Base-by-base conservation (phyloP, 1,140 invertebrate genomes). In the Polypedilum vanderplanki region DNA sequence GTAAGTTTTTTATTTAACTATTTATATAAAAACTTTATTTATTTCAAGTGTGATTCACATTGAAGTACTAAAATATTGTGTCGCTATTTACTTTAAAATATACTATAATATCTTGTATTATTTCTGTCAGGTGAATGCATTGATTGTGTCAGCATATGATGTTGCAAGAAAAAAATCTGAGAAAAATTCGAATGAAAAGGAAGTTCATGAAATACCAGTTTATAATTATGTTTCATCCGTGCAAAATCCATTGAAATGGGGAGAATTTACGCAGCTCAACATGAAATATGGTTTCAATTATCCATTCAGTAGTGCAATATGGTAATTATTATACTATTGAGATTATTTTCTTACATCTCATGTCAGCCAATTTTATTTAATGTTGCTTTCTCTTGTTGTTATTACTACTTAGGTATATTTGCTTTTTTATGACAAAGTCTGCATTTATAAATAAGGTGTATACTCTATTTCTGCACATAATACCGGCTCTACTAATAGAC, bases 61-160 rank as follows among this genome's bases (percentile, higher is more conserved):
- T 57, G 46, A n/a, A 57, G 12, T 33, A 33, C 5, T 33, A 33
- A 33, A 33, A 33, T 33, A 33, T 57, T 57, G 46, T 57, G 15
- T 57, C 12, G 24, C 1, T 33, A 33, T 33, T 33, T 33, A 33
- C 5, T 33, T 33, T 33, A 33, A 3, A 3, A 33, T 5, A 33
- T 33, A 33, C 24, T 1, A 3, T 33, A 33, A 33, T 33, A 3
- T 33, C 5, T 33, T 33, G 5, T n/a, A 33, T 33, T 15, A 15
- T 57, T 57, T n/a, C n/a, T 15, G 4, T 57, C 41, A 57, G 46
- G 46, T 57, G 46, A 94, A 93, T 80, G 87, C 91, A 41, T 85
- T 95, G 65, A 88, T 96, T 41, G 88, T 87, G 0, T 85, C 88
- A 3, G 90, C 90, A 18, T 89, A 88, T 84, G 85, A 89, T 75